Conservation (phyloP, 2,888 invertebrate species). For the Notocelia uddmanniana region DNA sequence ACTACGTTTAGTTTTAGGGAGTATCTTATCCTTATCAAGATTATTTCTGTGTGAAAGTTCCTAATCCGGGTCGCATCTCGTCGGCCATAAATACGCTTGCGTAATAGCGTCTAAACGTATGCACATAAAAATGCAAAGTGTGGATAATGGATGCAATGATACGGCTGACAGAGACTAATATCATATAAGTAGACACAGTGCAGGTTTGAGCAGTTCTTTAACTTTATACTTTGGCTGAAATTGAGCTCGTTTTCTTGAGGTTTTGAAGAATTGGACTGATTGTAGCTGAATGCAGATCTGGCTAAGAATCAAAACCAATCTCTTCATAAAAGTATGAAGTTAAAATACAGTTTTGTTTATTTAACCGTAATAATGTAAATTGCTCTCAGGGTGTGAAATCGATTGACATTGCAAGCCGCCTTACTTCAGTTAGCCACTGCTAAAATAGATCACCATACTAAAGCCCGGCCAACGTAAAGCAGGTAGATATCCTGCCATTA, state of each 20-base stretch:
- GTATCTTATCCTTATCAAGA: constrained; percentile 32
- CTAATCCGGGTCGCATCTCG: constrained; percentile 42
- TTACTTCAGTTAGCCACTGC: background rate
- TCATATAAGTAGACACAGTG: constrained; percentile 23
- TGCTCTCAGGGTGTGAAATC: background rate
- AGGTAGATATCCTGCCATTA: background rate
- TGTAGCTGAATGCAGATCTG: too few species aligned
- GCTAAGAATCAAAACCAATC: too few species aligned
- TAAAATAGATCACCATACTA: background rate
- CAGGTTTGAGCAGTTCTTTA: background rate
- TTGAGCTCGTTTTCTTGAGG: too few species aligned
- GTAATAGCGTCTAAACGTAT: constrained; percentile 31
- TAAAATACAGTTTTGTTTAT: background rate
- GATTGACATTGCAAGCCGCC: background rate
- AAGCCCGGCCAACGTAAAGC: background rate
- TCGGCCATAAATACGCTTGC: constrained; percentile 27
- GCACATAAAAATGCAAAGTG: constrained; percentile 33
- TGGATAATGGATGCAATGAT: constrained; percentile 26
- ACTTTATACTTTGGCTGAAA: background rate
- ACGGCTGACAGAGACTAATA: constrained; percentile 35
- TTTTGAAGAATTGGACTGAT: too few species aligned
- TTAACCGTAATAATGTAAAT: background rate
- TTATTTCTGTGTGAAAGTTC: constrained; percentile 41
- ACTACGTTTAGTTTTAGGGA: background rate
- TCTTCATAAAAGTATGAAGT: background rate